phyloP scores from a whole-genome alignment of 2,888 invertebrate genomes.

The Drosophila mimica region DNA sequence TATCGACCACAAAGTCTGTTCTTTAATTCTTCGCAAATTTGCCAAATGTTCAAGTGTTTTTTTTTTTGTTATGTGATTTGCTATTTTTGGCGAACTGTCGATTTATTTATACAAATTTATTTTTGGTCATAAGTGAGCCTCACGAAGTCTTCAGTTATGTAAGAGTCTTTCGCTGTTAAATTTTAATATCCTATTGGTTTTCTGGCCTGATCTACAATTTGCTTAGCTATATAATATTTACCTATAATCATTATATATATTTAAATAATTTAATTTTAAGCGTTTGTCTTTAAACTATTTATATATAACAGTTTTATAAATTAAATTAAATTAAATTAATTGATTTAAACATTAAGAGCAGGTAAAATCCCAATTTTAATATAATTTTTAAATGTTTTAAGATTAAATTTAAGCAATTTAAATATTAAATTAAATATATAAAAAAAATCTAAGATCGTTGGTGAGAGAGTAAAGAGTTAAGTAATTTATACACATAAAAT shows the following conservation, averaged over 20 bases:
- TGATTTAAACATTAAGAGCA: background rate
- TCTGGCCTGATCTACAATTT: background rate
- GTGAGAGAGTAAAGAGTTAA: background rate
- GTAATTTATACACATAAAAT: background rate
- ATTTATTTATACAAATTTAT: constrained; percentile 37
- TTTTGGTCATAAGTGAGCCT: constrained; percentile 31
- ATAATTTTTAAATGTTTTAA: background rate
- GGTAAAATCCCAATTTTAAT: background rate
- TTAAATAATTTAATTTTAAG: background rate
- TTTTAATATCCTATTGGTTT: background rate
- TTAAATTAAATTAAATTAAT: background rate
- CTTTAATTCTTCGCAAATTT: background rate
- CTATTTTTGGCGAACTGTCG: constrained; percentile 49
- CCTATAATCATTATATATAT: background rate
- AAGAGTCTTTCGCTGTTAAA: background rate
- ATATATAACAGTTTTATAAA: background rate
- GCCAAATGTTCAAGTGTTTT: constrained; percentile 2
- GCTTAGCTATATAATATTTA: background rate
- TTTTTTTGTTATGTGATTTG: constrained; percentile 6
- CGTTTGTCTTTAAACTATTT: rapidly evolving
- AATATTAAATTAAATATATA: background rate
- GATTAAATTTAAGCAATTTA: background rate
- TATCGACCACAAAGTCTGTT: background rate
- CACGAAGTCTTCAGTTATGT: background rate
- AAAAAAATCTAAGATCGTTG: background rate